Conservation (phyloP, 2,888 invertebrate species). For the Mythimna lalbum region DNA sequence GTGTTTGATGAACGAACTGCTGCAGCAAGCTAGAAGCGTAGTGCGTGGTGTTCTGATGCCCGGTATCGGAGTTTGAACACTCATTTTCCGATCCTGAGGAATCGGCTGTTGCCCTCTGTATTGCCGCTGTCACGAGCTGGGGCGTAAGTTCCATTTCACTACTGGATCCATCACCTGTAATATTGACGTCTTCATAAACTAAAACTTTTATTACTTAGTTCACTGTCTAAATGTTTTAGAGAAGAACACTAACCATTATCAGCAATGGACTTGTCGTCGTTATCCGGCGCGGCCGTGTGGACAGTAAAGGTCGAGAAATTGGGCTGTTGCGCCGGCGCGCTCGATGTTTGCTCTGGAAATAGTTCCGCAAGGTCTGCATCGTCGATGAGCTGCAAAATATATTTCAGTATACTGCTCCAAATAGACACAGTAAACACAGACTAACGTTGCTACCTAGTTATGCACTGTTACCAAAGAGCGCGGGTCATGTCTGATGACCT, state of each 20-base stretch:
- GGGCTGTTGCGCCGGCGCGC: constrained; percentile 90
- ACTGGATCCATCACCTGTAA: constrained; percentile 91
- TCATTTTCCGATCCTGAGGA: constrained; percentile 94
- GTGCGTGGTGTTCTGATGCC: constrained; percentile 90
- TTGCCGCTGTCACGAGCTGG: constrained; percentile 94
- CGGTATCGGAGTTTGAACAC: constrained; percentile 88
- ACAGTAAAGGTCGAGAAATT: constrained; percentile 90
- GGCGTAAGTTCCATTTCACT: constrained; percentile 95
- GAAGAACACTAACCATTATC: constrained; percentile 83
- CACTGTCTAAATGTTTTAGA: background rate
- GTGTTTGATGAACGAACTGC: constrained; percentile 95
- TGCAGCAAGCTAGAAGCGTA: constrained; percentile 94
- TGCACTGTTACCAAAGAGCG: constrained; percentile 11
- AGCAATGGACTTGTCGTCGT: constrained; percentile 87
- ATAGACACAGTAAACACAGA: constrained; percentile 51
- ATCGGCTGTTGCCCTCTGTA: constrained; percentile 92
- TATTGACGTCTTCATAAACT: constrained; percentile 47
- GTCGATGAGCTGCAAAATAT: constrained; percentile 92
- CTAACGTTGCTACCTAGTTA: constrained; percentile 42
- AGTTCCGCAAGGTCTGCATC: constrained; percentile 95
- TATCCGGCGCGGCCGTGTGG: constrained; percentile 81
- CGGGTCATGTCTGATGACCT: constrained; percentile 24
- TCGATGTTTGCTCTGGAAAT: constrained; percentile 93
- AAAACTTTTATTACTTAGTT: background rate
- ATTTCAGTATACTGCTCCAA: constrained; percentile 54